Conservation (phyloP, 2,888 invertebrate genomes). For the Dioctria rufipes region DNA sequence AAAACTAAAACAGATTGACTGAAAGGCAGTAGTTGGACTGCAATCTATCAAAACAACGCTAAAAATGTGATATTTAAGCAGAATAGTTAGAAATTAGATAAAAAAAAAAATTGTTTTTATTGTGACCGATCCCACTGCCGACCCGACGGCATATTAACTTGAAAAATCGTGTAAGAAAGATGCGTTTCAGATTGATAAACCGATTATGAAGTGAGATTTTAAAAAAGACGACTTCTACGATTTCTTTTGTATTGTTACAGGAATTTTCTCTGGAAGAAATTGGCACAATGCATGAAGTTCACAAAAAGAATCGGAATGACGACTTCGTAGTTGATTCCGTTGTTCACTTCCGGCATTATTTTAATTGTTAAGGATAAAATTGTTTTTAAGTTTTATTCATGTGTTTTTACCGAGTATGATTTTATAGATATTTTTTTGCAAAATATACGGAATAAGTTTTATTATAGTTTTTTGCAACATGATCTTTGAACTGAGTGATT, state of each 20-base stretch:
- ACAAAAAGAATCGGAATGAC: not conserved
- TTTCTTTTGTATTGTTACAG: not conserved
- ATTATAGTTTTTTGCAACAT: no score
- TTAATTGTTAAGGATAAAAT: not conserved
- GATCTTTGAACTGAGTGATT: no score
- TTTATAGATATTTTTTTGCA: not conserved
- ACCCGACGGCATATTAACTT: not conserved
- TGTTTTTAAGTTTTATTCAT: not conserved
- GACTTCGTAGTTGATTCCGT: not conserved
- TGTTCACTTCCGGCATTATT: not conserved
- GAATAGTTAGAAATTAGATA: constrained; percentile 35
- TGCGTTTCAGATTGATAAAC: not conserved
- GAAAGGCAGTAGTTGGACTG: not conserved
- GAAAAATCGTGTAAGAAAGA: no score
- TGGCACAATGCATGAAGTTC: not conserved
- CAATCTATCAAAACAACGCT: constrained; percentile 44
- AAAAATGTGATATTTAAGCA: constrained; percentile 51
- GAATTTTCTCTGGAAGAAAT: not conserved
- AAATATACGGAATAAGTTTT: not conserved
- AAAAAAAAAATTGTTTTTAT: constrained; percentile 43
- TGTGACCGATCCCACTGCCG: not conserved
- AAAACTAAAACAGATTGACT: constrained; percentile 61
- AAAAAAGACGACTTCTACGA: not conserved
- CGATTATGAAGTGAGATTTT: not conserved
- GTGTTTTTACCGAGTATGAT: not conserved